A percentile compares a stretch with the other conserved stretches of the same genome.
phyloP scores from a whole-genome alignment of 1,140 invertebrate genomes.

The Bursaphelenchus mucronatus region DNA sequence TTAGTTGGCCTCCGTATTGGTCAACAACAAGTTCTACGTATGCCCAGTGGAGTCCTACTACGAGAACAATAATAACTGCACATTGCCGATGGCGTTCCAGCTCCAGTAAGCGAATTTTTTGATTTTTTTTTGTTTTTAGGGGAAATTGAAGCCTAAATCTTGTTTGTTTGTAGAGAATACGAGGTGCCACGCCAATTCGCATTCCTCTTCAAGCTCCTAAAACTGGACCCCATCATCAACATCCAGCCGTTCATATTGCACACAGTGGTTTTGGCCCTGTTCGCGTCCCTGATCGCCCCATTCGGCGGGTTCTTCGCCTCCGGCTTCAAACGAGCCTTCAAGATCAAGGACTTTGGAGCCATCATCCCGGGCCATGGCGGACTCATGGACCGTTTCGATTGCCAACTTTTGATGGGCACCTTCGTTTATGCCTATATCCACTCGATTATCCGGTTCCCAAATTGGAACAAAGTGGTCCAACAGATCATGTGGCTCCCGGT shows the following conservation, averaged over 20 bases:
- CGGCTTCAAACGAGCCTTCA: conserved; percentile 96
- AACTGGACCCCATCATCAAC: conserved; percentile 64
- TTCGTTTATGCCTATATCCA: conserved; percentile 98
- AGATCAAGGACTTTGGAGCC: conserved; percentile 93
- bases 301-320: conserved; percentile 99
- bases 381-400: conserved; percentile 98
- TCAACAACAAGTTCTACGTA: conserved; percentile 86
- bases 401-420: conserved; percentile 96
- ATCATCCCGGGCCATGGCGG: conserved; percentile 92
- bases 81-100: conserved; percentile 77
- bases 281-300: conserved; percentile 95
- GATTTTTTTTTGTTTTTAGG: conserved; percentile 27
- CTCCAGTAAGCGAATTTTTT: conserved; percentile 45
- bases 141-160: too few relatives aligned
- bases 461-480: conserved; percentile 54
- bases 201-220: conserved; percentile 37
- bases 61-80: conserved; percentile 81
- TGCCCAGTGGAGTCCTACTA: conserved; percentile 90
- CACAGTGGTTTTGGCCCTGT: conserved; percentile 78
- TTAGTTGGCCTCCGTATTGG: conserved; percentile 80
- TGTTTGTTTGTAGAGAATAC: conserved; percentile 44
- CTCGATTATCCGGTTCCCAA: conserved; percentile 74
- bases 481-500: conserved; percentile 54
- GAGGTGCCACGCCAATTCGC: conserved; percentile 46
- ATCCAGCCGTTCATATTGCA: conserved; percentile 92